Conservation (phyloP, 1,140 invertebrate species). For the Drosophila oshimai region DNA sequence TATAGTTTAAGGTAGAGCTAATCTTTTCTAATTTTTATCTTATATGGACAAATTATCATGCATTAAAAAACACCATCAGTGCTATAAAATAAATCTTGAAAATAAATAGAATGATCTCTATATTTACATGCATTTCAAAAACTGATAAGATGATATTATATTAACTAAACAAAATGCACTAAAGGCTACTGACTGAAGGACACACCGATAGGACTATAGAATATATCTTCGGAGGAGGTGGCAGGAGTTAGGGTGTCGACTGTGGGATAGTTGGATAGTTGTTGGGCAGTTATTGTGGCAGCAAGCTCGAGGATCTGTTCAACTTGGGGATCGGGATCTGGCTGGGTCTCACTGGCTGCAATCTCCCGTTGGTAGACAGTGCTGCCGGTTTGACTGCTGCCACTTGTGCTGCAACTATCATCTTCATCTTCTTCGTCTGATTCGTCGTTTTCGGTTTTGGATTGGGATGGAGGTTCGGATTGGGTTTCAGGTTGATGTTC, state of each 20-base stretch:
- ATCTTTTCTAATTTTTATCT: no score
- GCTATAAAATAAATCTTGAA: no score
- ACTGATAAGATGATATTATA: background rate
- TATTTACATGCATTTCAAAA: no score
- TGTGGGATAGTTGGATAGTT: slow-evolving; percentile 39
- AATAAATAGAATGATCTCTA: no score
- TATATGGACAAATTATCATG: no score
- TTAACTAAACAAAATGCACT: background rate
- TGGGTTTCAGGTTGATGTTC: background rate
- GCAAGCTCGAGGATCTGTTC: slow-evolving; percentile 16
- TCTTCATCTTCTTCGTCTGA: slow-evolving; percentile 15
- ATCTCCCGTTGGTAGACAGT: slow-evolving; percentile 17
- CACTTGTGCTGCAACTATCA: slow-evolving; percentile 39
- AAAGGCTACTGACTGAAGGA: background rate
- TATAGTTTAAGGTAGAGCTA: no score
- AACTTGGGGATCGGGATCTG: slow-evolving; percentile 30
- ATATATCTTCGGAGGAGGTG: slow-evolving; percentile 77
- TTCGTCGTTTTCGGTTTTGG: slow-evolving; percentile 12
- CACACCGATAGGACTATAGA: slow-evolving; percentile 79
- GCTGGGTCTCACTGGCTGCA: slow-evolving; percentile 4
- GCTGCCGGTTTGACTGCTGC: slow-evolving; percentile 3
- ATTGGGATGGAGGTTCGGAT: slow-evolving; percentile 7
- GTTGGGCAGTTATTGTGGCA: slow-evolving; percentile 11
- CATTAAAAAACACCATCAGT: no score
- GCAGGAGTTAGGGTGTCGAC: slow-evolving; percentile 70